phyloP scores from a whole-genome alignment of 2,113 vertebrate genomes.

The Alaudala cheleensis region DNA sequence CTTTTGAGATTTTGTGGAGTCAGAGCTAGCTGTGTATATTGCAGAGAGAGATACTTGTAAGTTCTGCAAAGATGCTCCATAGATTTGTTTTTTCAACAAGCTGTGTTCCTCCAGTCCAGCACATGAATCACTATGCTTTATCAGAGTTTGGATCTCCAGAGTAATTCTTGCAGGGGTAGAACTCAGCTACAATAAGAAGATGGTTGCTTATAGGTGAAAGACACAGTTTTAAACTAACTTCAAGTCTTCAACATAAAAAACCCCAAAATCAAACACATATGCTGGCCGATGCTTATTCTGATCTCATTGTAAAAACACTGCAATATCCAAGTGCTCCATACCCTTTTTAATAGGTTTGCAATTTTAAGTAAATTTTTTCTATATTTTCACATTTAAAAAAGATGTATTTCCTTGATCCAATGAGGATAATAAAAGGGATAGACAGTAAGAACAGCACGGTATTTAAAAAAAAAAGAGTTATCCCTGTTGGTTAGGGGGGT shows the following conservation, averaged over 20 bases:
- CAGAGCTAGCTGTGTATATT: background rate
- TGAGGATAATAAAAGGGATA: background rate
- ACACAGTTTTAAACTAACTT: background rate
- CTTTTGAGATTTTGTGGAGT: background rate
- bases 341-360: background rate
- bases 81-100: background rate
- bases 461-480: background rate
- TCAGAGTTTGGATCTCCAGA: background rate
- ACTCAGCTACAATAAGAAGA: background rate
- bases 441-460: background rate
- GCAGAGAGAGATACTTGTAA: background rate
- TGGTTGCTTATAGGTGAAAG: background rate
- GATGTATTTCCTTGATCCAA: background rate
- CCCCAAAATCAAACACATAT: fast-evolving
- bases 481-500: background rate
- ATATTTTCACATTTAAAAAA: background rate
- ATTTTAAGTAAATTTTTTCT: background rate
- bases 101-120: background rate
- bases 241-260: background rate
- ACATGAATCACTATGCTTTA: background rate
- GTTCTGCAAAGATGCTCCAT: background rate
- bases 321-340: background rate
- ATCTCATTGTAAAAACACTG: background rate
- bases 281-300: background rate
- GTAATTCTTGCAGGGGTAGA: background rate